A percentile compares a stretch with the other conserved stretches of the same genome.
Evolutionary conservation across 2,888 invertebrate species (phyloP).

Genomic region (Opisthograptis luteolata): DNA sequence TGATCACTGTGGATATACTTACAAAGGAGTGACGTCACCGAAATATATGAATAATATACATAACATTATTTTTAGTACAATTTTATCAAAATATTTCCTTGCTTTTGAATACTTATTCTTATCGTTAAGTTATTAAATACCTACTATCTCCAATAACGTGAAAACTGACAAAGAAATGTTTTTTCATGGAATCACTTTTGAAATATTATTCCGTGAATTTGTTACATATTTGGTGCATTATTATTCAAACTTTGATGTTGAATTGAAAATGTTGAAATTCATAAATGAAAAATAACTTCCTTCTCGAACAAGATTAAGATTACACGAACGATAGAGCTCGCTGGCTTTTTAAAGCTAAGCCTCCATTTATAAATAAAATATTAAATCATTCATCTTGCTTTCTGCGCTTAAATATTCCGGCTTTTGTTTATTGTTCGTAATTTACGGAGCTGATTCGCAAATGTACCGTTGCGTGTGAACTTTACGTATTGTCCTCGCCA

Average conservation of each 20-base stretch:
- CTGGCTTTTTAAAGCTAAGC: constrained; percentile 24
- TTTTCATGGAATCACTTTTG: no score
- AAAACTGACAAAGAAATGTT: no score
- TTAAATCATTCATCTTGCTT: constrained; percentile 27
- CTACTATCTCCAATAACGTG: no score
- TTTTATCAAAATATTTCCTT: no score
- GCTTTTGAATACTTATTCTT: no score
- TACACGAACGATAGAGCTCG: constrained; percentile 23
- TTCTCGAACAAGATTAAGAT: constrained; percentile 20
- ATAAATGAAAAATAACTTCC: constrained; percentile 20
- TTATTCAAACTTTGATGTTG: constrained; percentile 22
- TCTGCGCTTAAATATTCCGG: constrained; percentile 24
- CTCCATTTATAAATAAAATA: constrained; percentile 26
- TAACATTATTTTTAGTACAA: no score
- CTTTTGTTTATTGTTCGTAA: constrained; percentile 27
- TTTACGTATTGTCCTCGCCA: constrained; percentile 21
- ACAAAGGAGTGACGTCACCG: no score
- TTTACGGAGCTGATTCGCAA: constrained; percentile 13
- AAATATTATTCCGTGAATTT: no score
- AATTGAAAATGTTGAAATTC: constrained; percentile 28
- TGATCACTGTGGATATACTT: no score
- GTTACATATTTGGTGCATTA: constrained; percentile 5
- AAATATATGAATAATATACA: no score
- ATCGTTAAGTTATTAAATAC: no score
- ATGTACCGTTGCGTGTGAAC: constrained; percentile 14